Evolutionary conservation across 2,797 vertebrate species (phyloP), one percentile per base, ranked within the genome.

Genomic region (Eurystomus glaucurus): DNA sequence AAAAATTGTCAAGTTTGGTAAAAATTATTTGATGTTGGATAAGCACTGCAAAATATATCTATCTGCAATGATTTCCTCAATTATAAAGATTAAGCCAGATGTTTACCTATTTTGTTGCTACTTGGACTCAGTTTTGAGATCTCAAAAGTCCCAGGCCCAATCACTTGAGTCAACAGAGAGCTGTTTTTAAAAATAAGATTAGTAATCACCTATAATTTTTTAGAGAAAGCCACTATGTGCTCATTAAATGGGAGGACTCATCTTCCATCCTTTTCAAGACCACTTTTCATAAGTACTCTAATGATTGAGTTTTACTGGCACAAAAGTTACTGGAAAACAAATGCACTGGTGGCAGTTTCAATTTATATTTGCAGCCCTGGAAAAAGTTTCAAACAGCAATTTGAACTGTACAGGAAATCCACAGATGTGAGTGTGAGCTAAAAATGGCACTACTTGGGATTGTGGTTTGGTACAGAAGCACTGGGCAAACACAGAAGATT

Each of bases 391-490:
- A 85, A 92, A 72, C 4, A 60, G 55, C 55, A 96, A 77, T 87
- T 89, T 92, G 62, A 92, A 85, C 39, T 28, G 39, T n/a, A 84
- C 91, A 96, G 88, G 88, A 96, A 97, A 93, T 54, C 85, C 83
- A 92, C 64, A 85, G 62, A 88, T 61, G 70, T 90, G 84, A 88
- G 11, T 45, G 7, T 76, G 43, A 93, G 46, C 80, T 96, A 95
- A 96, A 96, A 96, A 92, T 62, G 86, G 22, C 48, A 62, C 7
- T 84, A 10, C 41, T 82, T 82, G 48, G 84, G 23, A 37, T 52
- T 79, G 93, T 69, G 88, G 80, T 88, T 94, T 92, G 28, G 33
- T 81, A 39, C 11, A 69, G 72, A 82, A 88, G 39, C 29, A 52
- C 16, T 72, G 58, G 54, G 54, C 19, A 93, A 26, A 55, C 16